phyloP scores from a whole-genome alignment of 2,113 vertebrate genomes.

The Brachirus orientalis region DNA sequence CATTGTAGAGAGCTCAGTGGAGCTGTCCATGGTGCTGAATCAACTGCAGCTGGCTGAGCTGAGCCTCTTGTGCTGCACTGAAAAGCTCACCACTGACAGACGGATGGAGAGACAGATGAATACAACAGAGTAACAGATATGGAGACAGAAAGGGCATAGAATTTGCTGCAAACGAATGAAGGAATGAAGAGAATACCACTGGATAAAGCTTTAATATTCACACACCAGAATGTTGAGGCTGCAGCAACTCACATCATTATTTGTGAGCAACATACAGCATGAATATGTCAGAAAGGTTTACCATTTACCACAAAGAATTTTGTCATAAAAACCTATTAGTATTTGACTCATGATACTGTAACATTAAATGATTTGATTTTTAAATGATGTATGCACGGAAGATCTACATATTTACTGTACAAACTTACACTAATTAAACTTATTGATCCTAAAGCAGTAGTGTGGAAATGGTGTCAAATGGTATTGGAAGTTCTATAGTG shows the following conservation, averaged over 20 bases:
- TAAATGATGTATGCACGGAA: background rate
- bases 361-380: too few relatives aligned
- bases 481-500: background rate
- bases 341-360: too few relatives aligned
- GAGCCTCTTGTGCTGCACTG: background rate
- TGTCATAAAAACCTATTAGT: too few relatives aligned
- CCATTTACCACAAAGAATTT: background rate
- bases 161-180: conserved; percentile 2
- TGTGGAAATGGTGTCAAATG: background rate
- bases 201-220: too few relatives aligned
- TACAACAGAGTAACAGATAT: too few relatives aligned
- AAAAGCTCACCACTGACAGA: conserved; percentile 8
- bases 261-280: too few relatives aligned
- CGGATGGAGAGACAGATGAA: conserved; percentile 7
- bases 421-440: too few relatives aligned
- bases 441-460: background rate
- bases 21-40: conserved; percentile 76
- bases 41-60: conserved; percentile 8
- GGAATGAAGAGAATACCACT: background rate
- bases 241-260: too few relatives aligned
- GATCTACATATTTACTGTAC: background rate
- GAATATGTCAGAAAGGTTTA: background rate
- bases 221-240: background rate
- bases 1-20: conserved; percentile 41
- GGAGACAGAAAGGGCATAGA: conserved; percentile 14